Evolutionary conservation across 2,113 vertebrate genomes (phyloP).

Genomic region (Triplophysa rosa): DNA sequence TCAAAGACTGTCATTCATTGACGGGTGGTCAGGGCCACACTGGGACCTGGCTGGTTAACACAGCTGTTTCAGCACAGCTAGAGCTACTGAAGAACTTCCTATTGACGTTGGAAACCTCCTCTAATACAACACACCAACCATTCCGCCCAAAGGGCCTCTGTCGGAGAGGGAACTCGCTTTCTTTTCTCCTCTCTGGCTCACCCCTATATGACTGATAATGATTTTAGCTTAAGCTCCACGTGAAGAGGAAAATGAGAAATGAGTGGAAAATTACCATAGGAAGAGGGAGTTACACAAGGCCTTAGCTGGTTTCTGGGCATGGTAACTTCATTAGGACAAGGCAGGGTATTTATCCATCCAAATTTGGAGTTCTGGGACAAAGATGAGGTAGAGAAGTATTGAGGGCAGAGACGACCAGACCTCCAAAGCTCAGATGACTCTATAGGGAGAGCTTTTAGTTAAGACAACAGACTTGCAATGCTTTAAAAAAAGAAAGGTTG

Average conservation of each 20-base stretch:
- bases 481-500: not conserved
- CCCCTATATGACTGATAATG: constrained; percentile 52
- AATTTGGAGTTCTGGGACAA: not conserved
- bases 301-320: constrained; percentile 31
- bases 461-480: constrained; percentile 6
- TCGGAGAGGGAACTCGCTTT: not conserved
- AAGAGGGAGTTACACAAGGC: constrained; percentile 21
- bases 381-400: not conserved
- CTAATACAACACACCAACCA: constrained; percentile 31
- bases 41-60: constrained; percentile 37
- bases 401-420: not conserved
- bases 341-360: constrained; percentile 20
- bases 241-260: constrained; percentile 27
- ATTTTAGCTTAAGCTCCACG: constrained; percentile 56
- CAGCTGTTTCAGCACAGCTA: constrained; percentile 34
- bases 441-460: constrained; percentile 17
- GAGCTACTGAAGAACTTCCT: constrained; percentile 38
- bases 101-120: constrained; percentile 39
- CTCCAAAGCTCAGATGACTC: not conserved
- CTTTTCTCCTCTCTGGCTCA: constrained; percentile 4
- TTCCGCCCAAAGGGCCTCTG: constrained; percentile 9
- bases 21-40: constrained; percentile 11
- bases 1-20: constrained; percentile 56
- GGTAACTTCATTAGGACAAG: constrained; percentile 37
- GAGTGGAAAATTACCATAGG: constrained; percentile 13